Evolutionary conservation across 1,140 invertebrate genomes (phyloP).

Genomic region (Brachionus rubens): DNA sequence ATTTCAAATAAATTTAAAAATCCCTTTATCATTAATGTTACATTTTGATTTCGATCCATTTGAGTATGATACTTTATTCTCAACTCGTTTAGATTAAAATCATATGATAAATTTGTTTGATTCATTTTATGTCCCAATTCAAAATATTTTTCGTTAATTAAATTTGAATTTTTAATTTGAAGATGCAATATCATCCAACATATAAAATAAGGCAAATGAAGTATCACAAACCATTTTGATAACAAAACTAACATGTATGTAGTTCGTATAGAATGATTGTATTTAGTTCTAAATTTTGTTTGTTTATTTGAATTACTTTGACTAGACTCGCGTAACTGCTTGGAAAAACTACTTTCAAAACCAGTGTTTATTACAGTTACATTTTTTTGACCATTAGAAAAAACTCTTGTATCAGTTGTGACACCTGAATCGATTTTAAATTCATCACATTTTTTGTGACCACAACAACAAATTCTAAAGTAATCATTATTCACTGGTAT

Average conservation of each 20-base stretch:
- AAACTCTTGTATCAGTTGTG: too few relatives aligned
- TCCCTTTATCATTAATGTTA: background rate
- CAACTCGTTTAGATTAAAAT: background rate
- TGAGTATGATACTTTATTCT: background rate
- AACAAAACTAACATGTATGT: constrained; percentile 15
- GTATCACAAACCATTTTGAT: constrained; percentile 27
- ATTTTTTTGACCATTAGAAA: background rate
- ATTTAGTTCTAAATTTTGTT: background rate
- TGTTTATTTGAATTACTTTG: background rate
- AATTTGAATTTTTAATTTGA: background rate
- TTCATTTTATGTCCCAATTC: background rate
- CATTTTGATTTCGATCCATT: background rate
- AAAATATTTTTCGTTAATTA: background rate
- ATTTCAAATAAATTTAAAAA: constrained; percentile 41
- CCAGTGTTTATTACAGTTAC: too few relatives aligned
- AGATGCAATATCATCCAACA: constrained; percentile 7
- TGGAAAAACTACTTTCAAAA: too few relatives aligned
- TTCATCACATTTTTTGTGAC: too few relatives aligned
- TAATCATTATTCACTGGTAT: background rate
- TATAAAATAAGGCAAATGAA: constrained; percentile 25
- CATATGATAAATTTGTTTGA: background rate
- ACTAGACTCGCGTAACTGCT: too few relatives aligned
- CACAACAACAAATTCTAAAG: background rate
- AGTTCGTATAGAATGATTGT: background rate
- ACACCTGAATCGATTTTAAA: too few relatives aligned